Evolutionary conservation across 1,140 invertebrate genomes (phyloP).

Genomic region (Drosophila trapezifrons): DNA sequence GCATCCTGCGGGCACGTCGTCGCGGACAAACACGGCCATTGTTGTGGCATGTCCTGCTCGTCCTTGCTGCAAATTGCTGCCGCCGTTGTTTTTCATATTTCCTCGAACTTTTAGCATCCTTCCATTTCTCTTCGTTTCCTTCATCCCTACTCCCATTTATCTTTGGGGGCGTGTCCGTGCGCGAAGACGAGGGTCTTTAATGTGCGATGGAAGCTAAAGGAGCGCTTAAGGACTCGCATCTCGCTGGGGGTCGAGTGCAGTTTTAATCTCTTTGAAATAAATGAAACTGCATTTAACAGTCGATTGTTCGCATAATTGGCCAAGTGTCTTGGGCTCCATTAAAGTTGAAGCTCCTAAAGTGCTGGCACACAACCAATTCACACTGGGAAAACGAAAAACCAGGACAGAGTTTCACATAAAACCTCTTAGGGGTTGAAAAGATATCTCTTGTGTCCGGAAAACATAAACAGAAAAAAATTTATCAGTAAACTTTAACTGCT

Average conservation of each 20-base stretch:
- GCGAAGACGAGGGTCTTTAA: constrained; percentile 27
- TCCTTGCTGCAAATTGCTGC: constrained; percentile 71
- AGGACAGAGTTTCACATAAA: neutral
- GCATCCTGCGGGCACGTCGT: constrained; percentile 47
- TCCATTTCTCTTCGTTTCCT: constrained; percentile 44
- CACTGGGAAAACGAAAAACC: neutral
- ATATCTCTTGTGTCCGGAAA: too few species aligned
- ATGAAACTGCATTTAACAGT: constrained; percentile 67
- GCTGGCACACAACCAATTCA: constrained; percentile 7
- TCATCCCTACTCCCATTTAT: constrained; percentile 45
- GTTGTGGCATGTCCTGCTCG: constrained; percentile 71
- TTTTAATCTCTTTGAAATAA: constrained; percentile 47
- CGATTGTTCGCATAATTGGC: constrained; percentile 57
- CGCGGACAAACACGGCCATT: constrained; percentile 65
- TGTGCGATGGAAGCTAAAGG: constrained; percentile 2
- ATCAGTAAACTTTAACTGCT: neutral
- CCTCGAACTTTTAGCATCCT: constrained; percentile 44
- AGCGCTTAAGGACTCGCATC: constrained; percentile 13
- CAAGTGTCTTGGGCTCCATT: constrained; percentile 38
- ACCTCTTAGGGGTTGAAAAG: accelerated
- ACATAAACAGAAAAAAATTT: neutral
- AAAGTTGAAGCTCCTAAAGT: constrained; percentile 40
- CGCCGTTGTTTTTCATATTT: constrained; percentile 47
- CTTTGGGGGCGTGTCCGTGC: constrained; percentile 23
- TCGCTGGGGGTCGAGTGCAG: constrained; percentile 28